Evolutionary conservation across 1,140 invertebrate genomes (phyloP).

Genomic region (Theocolax elegans): DNA sequence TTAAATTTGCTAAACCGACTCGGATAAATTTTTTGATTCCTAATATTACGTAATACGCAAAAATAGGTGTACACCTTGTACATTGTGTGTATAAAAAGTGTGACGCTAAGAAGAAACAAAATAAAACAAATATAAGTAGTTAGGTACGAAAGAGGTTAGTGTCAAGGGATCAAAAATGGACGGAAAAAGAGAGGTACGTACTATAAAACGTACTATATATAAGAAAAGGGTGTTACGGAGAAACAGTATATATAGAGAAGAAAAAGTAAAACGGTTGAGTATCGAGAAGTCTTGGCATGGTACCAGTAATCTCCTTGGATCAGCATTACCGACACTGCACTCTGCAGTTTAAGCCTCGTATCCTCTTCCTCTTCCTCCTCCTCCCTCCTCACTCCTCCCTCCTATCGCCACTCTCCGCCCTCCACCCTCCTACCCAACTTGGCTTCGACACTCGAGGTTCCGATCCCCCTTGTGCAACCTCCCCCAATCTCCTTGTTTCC

Average conservation of each 20-base stretch:
- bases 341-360: conserved; percentile 32
- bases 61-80: too few species aligned
- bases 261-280: neutral
- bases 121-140: neutral
- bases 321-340: conserved; percentile 39
- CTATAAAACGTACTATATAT: too few species aligned
- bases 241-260: neutral
- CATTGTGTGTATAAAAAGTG: too few species aligned
- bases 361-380: conserved; percentile 17
- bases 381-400: too few species aligned
- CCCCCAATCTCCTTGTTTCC: neutral
- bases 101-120: neutral
- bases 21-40: too few species aligned
- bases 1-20: too few species aligned
- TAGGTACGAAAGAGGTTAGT: neutral
- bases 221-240: too few species aligned
- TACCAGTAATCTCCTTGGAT: conserved; percentile 38
- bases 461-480: neutral
- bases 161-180: neutral
- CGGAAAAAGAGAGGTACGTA: neutral
- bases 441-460: conserved; percentile 3
- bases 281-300: conserved; percentile 27
- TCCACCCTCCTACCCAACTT: too few species aligned
- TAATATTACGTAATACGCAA: too few species aligned
- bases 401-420: too few species aligned